These are phyloP conservation scores for Drosophila chauvacae DNA, from an alignment of 1,140 invertebrate species.

Conservation along the genomic window DNA sequence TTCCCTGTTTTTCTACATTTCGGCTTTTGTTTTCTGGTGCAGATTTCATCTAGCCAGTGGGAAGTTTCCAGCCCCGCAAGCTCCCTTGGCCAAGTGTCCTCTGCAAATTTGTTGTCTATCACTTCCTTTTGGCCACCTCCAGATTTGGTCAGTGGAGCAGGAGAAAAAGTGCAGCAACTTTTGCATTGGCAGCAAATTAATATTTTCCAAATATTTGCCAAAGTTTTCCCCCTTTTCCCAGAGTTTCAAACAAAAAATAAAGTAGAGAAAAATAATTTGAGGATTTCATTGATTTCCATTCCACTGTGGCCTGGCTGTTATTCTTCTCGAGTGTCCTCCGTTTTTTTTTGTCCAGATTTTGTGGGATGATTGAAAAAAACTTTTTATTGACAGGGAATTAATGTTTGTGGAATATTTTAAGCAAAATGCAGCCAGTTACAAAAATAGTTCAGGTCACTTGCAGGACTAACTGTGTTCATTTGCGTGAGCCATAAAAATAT, in stretches of 20 bases:
- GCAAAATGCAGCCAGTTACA: conserved; percentile 4
- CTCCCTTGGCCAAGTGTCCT: conserved; percentile 47
- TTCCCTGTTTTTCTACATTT: conserved; percentile 79
- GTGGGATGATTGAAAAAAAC: conserved; percentile 35
- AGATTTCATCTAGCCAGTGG: conserved; percentile 70
- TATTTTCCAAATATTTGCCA: conserved; percentile 48
- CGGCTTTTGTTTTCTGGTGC: conserved; percentile 81
- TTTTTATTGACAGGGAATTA: conserved; percentile 36
- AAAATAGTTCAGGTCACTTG: conserved; percentile 14
- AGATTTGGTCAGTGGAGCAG: conserved; percentile 23
- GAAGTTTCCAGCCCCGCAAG: conserved; percentile 44
- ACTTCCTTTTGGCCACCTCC: conserved; percentile 29
- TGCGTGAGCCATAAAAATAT: conserved; percentile 16
- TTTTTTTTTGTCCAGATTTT: conserved; percentile 1
- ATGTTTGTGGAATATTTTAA: conserved; percentile 31
- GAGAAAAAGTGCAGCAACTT: conserved; percentile 28
- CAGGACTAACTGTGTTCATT: conserved; percentile 22
- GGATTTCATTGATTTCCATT: conserved; percentile 35
- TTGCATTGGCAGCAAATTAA: conserved; percentile 56
- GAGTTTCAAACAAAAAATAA: conserved; percentile 1
- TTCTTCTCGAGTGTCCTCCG: conserved; percentile 6
- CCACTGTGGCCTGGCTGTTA: conserved; percentile 7
- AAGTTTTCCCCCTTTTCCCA: conserved; percentile 17
- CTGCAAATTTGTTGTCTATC: conserved; percentile 71
- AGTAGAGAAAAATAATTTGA: conserved; percentile 24